phyloP scores from a whole-genome alignment of 2,113 vertebrate species.

The Pollimyrus isidori region DNA sequence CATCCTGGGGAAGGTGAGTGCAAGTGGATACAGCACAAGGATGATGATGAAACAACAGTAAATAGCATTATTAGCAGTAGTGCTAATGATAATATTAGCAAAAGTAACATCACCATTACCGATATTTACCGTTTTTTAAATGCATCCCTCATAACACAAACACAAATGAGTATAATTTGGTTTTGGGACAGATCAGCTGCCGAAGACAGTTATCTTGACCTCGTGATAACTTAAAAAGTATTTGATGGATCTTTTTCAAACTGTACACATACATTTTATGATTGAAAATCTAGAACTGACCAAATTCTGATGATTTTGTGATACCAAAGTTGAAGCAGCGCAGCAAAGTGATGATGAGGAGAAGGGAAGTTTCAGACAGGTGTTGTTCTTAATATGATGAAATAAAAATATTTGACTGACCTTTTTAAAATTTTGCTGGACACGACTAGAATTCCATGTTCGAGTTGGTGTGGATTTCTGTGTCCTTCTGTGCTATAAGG shows the following conservation, averaged over 20 bases:
- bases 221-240: neutral
- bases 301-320: neutral
- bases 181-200: neutral
- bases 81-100: neutral
- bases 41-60: neutral
- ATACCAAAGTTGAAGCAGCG: neutral
- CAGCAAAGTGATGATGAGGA: neutral
- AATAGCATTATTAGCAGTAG: neutral
- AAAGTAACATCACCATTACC: neutral
- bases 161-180: neutral
- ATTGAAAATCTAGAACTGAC: neutral
- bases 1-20: slow-evolving; percentile 80
- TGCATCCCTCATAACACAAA: neutral
- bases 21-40: too few species aligned
- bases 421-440: neutral
- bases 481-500: neutral
- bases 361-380: too few species aligned
- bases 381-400: too few species aligned
- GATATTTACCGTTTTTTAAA: neutral
- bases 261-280: neutral
- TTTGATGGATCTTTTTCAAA: neutral
- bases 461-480: neutral
- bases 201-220: neutral
- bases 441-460: neutral
- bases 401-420: too few species aligned